phyloP scores from a whole-genome alignment of 2,888 invertebrate genomes.

The Drosophila colorata region DNA sequence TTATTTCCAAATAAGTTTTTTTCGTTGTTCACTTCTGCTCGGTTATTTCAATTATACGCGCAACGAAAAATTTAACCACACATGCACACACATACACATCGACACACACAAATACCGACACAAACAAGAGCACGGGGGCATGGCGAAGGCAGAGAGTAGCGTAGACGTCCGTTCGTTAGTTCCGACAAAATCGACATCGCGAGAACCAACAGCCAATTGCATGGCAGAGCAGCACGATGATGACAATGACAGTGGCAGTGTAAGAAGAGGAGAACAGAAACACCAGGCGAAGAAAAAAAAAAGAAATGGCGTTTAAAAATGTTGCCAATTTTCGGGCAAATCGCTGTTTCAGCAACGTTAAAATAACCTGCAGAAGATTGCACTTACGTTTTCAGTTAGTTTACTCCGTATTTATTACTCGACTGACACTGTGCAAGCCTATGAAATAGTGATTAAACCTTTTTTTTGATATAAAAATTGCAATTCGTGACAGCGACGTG shows the following conservation, averaged over 20 bases:
- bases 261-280: conserved; percentile 33
- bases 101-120: conserved; percentile 36
- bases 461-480: conserved; percentile 71
- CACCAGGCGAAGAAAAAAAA: conserved; percentile 54
- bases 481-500: conserved; percentile 75
- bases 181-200: conserved; percentile 54
- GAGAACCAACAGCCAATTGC: conserved; percentile 65
- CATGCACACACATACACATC: conserved; percentile 29
- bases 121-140: conserved; percentile 39
- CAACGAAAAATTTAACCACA: conserved; percentile 45
- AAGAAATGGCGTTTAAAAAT: conserved; percentile 72
- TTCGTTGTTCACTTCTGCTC: conserved; percentile 39
- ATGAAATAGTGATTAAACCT: conserved; percentile 47
- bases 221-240: conserved; percentile 62
- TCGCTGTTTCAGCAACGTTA: not conserved
- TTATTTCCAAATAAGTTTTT: conserved; percentile 23
- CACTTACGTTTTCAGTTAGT: conserved; percentile 56
- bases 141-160: conserved; percentile 24
- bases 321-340: conserved; percentile 27
- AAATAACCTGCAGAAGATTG: not conserved
- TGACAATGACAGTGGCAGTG: conserved; percentile 52
- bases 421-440: conserved; percentile 47
- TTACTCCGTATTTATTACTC: conserved; percentile 25
- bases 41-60: conserved; percentile 55
- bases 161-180: conserved; percentile 47